These are phyloP conservation scores for Porites rus DNA, from an alignment of 92 coral and sea anemone species.

Conservation along the genomic window DNA sequence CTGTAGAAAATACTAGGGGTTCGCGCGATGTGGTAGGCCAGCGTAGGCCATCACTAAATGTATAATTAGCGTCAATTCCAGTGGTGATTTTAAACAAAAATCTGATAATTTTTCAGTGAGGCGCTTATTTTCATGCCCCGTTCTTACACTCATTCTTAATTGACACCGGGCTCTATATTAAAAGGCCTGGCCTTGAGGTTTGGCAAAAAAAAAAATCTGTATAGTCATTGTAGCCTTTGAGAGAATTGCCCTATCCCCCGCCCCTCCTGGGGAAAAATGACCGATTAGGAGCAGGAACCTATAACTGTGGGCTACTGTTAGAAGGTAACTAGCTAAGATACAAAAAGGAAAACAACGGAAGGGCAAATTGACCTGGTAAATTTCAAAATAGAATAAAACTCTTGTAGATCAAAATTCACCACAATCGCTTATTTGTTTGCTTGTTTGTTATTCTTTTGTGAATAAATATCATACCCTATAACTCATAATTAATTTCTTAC, in stretches of 20 bases:
- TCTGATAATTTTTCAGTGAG: too few species aligned
- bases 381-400: not conserved
- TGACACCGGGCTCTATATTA: conserved; percentile 17
- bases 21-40: too few species aligned
- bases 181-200: conserved; percentile 14
- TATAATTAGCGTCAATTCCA: too few species aligned
- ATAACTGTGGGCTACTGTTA: not conserved
- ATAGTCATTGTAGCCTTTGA: not conserved
- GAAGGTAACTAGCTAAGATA: conserved; percentile 8
- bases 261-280: not conserved
- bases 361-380: too few species aligned
- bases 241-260: not conserved
- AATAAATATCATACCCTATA: too few species aligned
- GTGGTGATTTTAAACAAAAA: too few species aligned
- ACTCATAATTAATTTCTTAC: too few species aligned
- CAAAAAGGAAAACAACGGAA: not conserved
- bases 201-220: not conserved
- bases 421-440: not conserved
- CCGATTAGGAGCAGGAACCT: too few species aligned
- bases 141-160: conserved; percentile 11
- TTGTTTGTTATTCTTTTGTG: too few species aligned
- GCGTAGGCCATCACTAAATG: too few species aligned
- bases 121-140: too few species aligned
- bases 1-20: too few species aligned
- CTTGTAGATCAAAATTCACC: conserved; percentile 19